Evolutionary conservation across 2,888 invertebrate genomes (phyloP), one percentile per base, ranked within the genome.

Genomic region (Druceiella hillmani): DNA sequence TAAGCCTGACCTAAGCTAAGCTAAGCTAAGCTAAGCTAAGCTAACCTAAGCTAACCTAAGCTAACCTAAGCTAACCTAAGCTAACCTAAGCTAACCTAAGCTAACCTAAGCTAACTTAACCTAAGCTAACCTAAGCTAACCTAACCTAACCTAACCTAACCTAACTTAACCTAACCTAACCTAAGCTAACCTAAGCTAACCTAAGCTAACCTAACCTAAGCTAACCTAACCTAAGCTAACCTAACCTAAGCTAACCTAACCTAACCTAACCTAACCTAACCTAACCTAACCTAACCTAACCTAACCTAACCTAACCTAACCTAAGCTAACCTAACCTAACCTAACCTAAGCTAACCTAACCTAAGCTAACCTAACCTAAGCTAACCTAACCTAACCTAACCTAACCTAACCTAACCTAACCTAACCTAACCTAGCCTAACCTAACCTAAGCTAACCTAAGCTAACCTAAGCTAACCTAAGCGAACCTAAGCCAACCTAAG

Each of bases 391-490:
- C 40, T 40, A 44, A 40, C 45, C 40, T 42, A 46, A 43, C 43
- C 43, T 43, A 44, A 44, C 44, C 44, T 43, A 44, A 44, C 41
- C 44, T 41, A 42, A 38, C 38, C 38, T 38, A 38, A 38, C 38
- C 38, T 38, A 38, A 38, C 38, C 38, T 33, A 33, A 38, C 33
- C 33, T 33, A 38, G 33, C 38, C 33, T 38, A 44, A 45, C 45
- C 43, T 42, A 45, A 46, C 45, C 43, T 46, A 46, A 46, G 43
- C 45, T 46, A 46, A 46, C 46, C 46, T 44, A 46, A 43, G 41
- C 43, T 43, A 41, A 46, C 46, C 46, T 45, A 43, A 43, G 43
- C 45, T 46, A 46, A 46, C 45, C 45, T 45, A 45, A 45, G 43
- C 45, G 43, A 45, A 45, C 45, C 45, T 45, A 45, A 45, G 43